Evolutionary conservation across 2,888 invertebrate species (phyloP), one percentile per base, ranked within the genome.

Genomic region (Heliconius sara): DNA sequence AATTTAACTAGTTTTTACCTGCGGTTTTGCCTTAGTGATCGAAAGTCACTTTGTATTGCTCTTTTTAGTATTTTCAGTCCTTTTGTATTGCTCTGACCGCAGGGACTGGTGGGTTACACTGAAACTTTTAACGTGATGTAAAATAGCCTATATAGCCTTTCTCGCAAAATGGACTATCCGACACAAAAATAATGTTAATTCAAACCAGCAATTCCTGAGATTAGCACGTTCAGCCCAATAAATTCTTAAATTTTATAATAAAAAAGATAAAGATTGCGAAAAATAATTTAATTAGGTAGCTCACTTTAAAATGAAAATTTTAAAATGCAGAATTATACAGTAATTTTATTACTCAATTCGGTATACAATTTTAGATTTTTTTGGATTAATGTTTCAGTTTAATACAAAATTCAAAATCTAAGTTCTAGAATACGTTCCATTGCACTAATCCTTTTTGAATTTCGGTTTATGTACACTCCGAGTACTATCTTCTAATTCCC

Each of bases 361-460:
- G 16, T 47, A 47, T 19, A 52, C 12, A 52, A 3, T 52, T 52
- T 6, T 5, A 5, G 19, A 19, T 52, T 70, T 39, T 71, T 73
- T 76, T 60, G 67, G 60, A 72, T 63, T 6, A 27, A 60, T 76
- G 73, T 67, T 67, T 72, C 57, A 66, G 76, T 77, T 79, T 72
- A 72, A 78, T 81, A 78, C 80, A 81, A 78, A 77, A 80, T 72
- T 77, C 80, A 75, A 82, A 79, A 79, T 78, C 81, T 79, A 79
- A 78, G 81, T 81, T 79, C 71, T 76, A 78, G 77, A 77, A 68
- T 34, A 39, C 76, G 73, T 79, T 78, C 76, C 76, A 79, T 81
- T 78, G 77, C 71, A 78, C 72, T 80, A 81, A 83, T 83, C 78
- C 82, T 77, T 78, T 82, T 77, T 77, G 63, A 73, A 68, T 74